Evolutionary conservation across 2,797 vertebrate genomes (phyloP).

Genomic region (Melanogrammus aeglefinus): DNA sequence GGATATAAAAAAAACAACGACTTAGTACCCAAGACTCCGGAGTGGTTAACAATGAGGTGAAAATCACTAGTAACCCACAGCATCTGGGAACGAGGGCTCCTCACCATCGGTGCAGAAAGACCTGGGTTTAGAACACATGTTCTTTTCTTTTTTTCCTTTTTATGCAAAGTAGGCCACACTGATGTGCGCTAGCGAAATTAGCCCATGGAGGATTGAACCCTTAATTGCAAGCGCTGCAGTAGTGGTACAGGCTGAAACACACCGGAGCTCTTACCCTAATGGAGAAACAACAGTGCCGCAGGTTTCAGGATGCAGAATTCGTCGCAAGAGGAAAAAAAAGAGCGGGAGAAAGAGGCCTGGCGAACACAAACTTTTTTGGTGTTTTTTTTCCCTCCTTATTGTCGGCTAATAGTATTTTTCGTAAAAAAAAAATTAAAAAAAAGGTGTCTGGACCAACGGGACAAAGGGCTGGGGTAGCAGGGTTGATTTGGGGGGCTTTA

Average conservation of each 20-base stretch:
- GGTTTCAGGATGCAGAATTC: slow-evolving; percentile 32
- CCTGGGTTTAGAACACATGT: slow-evolving; percentile 5
- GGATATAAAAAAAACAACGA: too few relatives aligned
- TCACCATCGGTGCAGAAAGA: too few relatives aligned
- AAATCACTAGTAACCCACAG: too few relatives aligned
- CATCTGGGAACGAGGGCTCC: too few relatives aligned
- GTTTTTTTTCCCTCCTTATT: too few relatives aligned
- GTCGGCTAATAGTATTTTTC: too few relatives aligned
- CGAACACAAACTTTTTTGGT: neutral
- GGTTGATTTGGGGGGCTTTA: too few relatives aligned
- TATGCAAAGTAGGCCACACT: slow-evolving; percentile 53
- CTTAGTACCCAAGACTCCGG: too few relatives aligned
- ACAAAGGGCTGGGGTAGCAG: too few relatives aligned
- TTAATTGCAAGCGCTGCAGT: slow-evolving; percentile 62
- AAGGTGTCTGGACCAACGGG: slow-evolving; percentile 10
- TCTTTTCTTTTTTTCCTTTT: slow-evolving; percentile 10
- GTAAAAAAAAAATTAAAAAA: slow-evolving; percentile 23
- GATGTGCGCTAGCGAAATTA: slow-evolving; percentile 43
- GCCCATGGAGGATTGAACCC: slow-evolving; percentile 56
- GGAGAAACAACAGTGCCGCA: slow-evolving; percentile 48
- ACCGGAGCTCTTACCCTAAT: slow-evolving; percentile 33
- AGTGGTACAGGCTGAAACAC: slow-evolving; percentile 42
- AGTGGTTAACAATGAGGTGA: too few relatives aligned
- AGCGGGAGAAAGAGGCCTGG: neutral
- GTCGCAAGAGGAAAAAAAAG: neutral